A percentile compares a stretch with the other conserved stretches of the same genome.
Conservation (phyloP, 2,113 vertebrate species). For the Archocentrus centrarchus region DNA sequence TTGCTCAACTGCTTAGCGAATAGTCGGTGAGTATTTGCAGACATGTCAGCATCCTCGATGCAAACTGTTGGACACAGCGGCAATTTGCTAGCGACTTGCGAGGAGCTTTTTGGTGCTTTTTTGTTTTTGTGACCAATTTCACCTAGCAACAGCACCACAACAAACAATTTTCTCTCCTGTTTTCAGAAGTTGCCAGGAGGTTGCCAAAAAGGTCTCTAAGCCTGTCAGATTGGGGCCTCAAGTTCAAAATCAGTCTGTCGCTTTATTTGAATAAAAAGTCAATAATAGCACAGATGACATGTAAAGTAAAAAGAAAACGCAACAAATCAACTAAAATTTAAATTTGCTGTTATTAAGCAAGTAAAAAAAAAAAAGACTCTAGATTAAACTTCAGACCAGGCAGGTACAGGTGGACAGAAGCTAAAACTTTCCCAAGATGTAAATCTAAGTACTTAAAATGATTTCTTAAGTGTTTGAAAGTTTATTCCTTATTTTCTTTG, state of each 20-base stretch:
- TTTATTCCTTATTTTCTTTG: neutral
- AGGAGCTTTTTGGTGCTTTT: neutral
- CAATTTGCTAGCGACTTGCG: no score
- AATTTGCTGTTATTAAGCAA: neutral
- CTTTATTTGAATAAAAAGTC: neutral
- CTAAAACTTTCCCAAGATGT: neutral
- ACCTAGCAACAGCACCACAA: neutral
- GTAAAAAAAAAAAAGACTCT: neutral
- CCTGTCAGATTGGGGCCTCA: neutral
- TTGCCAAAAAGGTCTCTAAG: neutral
- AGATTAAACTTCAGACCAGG: no score
- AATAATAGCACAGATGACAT: neutral
- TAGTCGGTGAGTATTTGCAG: neutral
- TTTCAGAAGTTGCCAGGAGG: neutral
- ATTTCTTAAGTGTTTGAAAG: neutral
- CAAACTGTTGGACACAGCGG: no score
- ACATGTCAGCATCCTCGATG: neutral
- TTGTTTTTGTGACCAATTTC: neutral
- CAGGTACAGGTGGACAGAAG: neutral
- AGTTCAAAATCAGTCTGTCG: neutral
- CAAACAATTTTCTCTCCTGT: no score
- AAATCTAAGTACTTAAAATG: neutral
- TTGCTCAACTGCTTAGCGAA: neutral
- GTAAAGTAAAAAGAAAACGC: neutral
- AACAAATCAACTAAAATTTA: neutral